Evolutionary conservation across 2,888 invertebrate species (phyloP).

Genomic region (Rotaria socialis): DNA sequence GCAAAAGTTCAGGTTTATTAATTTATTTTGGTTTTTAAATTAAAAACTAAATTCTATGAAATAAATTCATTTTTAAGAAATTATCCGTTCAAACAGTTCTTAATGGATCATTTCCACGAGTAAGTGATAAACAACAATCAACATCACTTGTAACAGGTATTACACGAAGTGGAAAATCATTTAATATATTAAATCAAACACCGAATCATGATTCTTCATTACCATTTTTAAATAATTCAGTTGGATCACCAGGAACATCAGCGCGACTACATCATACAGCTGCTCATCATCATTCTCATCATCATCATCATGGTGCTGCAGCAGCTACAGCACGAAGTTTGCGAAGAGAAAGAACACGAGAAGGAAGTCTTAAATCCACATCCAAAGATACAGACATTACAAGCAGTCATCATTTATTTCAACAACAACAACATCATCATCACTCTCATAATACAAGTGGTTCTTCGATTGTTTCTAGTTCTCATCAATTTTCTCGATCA

Average conservation of each 20-base stretch:
- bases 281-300: neutral
- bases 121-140: neutral
- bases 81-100: conserved; percentile 2
- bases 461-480: neutral
- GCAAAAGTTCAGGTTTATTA: neutral
- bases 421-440: neutral
- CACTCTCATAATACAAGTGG: neutral
- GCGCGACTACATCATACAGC: neutral
- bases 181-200: neutral
- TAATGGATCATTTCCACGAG: conserved; percentile 24
- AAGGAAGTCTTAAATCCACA: conserved; percentile 2
- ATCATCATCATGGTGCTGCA: conserved; percentile 10
- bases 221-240: conserved; percentile 15
- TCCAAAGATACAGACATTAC: neutral
- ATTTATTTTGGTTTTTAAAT: neutral
- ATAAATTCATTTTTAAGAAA: neutral
- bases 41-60: neutral
- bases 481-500: neutral
- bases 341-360: neutral
- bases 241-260: neutral
- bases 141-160: neutral
- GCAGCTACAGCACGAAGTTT: conserved; percentile 8
- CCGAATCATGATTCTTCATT: conserved; percentile 17
- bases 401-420: neutral
- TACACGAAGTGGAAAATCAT: neutral